Evolutionary conservation across 2,113 vertebrate genomes (phyloP).

Genomic region (Himantopus leucocephalus): DNA sequence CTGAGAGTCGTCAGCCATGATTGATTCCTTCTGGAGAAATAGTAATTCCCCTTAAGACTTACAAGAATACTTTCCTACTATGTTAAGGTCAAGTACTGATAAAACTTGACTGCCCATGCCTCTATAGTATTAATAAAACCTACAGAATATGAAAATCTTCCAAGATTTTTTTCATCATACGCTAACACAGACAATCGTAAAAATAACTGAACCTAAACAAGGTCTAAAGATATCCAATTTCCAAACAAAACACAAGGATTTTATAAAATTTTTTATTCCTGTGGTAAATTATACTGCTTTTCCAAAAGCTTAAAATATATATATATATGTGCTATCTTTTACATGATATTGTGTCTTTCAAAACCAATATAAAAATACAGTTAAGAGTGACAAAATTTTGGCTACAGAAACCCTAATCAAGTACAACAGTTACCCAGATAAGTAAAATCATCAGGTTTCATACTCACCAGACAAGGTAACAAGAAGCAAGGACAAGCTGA

Average conservation of each 20-base stretch:
- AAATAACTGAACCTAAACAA: neutral
- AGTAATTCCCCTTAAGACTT: neutral
- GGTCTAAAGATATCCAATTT: neutral
- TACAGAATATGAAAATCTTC: neutral
- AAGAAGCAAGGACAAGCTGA: neutral
- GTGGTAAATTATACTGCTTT: neutral
- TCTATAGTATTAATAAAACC: neutral
- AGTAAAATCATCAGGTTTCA: neutral
- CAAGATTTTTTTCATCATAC: neutral
- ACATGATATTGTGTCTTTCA: accelerated
- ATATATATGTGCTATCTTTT: neutral
- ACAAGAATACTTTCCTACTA: neutral
- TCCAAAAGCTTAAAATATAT: neutral
- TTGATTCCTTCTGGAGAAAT: slow-evolving; percentile 19
- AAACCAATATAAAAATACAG: neutral
- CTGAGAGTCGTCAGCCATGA: slow-evolving; percentile 94
- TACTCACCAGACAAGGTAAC: neutral
- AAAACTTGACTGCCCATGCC: neutral
- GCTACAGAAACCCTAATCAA: neutral
- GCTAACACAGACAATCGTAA: neutral
- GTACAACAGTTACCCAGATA: neutral
- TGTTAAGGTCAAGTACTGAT: neutral
- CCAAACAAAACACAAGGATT: neutral
- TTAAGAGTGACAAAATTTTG: neutral
- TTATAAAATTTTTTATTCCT: neutral